Percentiles rank a stretch among this genome's conserved stretches.
phyloP scores from a whole-genome alignment of 2,113 vertebrate species.

The Argyrosomus japonicus region DNA sequence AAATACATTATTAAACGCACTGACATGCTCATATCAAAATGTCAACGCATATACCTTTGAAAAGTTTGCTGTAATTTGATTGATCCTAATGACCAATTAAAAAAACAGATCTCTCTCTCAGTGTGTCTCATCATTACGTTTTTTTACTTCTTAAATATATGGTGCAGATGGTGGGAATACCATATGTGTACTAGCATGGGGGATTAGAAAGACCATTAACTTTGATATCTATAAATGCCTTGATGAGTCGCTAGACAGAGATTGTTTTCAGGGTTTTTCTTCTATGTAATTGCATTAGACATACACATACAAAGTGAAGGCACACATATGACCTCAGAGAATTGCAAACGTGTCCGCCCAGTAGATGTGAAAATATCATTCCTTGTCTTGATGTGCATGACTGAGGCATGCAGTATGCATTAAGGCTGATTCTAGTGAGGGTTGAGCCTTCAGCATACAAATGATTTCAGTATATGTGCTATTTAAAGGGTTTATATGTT shows the following conservation, averaged over 20 bases:
- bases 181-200: neutral
- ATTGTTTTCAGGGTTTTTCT: conserved; percentile 22
- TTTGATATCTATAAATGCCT: conserved; percentile 5
- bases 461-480: neutral
- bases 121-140: too few relatives aligned
- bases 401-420: neutral
- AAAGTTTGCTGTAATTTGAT: too few relatives aligned
- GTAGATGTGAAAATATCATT: neutral
- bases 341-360: conserved; percentile 6
- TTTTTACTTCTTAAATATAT: neutral
- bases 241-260: conserved; percentile 24
- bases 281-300: conserved; percentile 16
- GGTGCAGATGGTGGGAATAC: neutral
- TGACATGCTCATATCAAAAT: neutral
- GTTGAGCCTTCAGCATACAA: neutral
- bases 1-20: neutral
- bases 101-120: too few relatives aligned
- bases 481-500: neutral
- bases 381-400: neutral
- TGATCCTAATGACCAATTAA: too few relatives aligned
- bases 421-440: too few relatives aligned
- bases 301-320: conserved; percentile 24
- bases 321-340: conserved; percentile 9
- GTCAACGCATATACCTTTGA: neutral
- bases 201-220: neutral